Conservation (phyloP, 1,140 invertebrate species). For the Lordiphosa collinella region DNA sequence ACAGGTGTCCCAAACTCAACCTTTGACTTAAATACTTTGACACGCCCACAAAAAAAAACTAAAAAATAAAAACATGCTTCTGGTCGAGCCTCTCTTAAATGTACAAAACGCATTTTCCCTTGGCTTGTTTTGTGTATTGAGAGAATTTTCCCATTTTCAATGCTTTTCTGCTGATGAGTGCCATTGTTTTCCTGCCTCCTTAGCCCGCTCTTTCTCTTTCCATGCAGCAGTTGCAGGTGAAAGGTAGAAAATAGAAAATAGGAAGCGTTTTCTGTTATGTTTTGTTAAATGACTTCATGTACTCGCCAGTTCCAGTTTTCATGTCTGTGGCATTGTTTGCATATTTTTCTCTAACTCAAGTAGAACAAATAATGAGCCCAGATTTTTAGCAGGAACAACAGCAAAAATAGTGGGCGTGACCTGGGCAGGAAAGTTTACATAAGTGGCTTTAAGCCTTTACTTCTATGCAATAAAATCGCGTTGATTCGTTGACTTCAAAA, state of each 20-base stretch:
- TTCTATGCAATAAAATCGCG: too few relatives aligned
- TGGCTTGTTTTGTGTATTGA: constrained; percentile 32
- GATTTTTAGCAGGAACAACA: constrained; percentile 20
- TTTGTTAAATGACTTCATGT: background rate
- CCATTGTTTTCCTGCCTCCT: constrained; percentile 47
- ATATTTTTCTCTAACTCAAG: constrained; percentile 48
- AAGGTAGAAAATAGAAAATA: constrained; percentile 7
- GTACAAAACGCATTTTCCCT: constrained; percentile 37
- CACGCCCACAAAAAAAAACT: constrained; percentile 3
- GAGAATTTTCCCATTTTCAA: constrained; percentile 62
- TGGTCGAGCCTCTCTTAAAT: background rate
- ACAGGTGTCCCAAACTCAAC: background rate
- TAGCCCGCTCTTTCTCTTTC: background rate
- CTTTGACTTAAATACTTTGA: constrained; percentile 7
- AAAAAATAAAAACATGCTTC: too few relatives aligned
- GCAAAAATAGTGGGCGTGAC: constrained; percentile 23
- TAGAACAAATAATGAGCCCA: constrained; percentile 45
- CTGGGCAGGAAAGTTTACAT: background rate
- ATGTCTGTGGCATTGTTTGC: constrained; percentile 56
- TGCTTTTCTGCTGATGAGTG: constrained; percentile 66
- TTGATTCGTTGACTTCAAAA: too few relatives aligned
- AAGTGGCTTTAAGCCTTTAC: too few relatives aligned
- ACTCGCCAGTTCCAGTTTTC: constrained; percentile 26
- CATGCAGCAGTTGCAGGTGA: constrained; percentile 28
- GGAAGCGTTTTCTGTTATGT: background rate